These are phyloP conservation scores for Orthosia gothica DNA, from an alignment of 2,888 invertebrate genomes.

Conservation along the genomic window DNA sequence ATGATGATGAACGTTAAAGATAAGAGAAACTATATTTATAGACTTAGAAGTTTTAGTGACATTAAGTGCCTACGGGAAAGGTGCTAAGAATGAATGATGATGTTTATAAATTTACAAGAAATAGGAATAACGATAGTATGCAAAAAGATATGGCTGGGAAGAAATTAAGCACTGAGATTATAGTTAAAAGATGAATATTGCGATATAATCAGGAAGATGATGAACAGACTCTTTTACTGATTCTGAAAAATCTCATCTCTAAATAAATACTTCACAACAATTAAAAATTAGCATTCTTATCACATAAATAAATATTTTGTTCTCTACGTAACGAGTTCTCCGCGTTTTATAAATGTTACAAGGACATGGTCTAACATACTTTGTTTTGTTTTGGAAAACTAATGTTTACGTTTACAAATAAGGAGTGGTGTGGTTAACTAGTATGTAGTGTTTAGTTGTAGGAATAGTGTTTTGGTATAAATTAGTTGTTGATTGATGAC, in stretches of 20 bases:
- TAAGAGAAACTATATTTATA: background rate
- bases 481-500: background rate
- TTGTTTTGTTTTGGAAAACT: constrained; percentile 45
- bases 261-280: background rate
- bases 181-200: no score
- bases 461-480: background rate
- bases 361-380: constrained; percentile 29
- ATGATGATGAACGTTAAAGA: constrained; percentile 1
- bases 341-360: constrained; percentile 44
- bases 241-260: background rate
- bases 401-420: constrained; percentile 43
- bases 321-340: constrained; percentile 5
- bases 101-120: background rate
- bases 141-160: background rate
- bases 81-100: background rate
- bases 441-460: constrained; percentile 11
- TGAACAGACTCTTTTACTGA: background rate
- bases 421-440: constrained; percentile 9
- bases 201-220: background rate
- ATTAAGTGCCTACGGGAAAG: background rate
- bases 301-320: constrained; percentile 34
- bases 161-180: background rate
- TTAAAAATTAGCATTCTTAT: constrained; percentile 33
- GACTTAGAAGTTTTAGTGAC: background rate
- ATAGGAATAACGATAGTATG: background rate